Percentiles rank a stretch among this genome's conserved stretches.
These are phyloP conservation scores for Halcyon badia DNA, from an alignment of 2,797 vertebrate species.

Conservation along the genomic window DNA sequence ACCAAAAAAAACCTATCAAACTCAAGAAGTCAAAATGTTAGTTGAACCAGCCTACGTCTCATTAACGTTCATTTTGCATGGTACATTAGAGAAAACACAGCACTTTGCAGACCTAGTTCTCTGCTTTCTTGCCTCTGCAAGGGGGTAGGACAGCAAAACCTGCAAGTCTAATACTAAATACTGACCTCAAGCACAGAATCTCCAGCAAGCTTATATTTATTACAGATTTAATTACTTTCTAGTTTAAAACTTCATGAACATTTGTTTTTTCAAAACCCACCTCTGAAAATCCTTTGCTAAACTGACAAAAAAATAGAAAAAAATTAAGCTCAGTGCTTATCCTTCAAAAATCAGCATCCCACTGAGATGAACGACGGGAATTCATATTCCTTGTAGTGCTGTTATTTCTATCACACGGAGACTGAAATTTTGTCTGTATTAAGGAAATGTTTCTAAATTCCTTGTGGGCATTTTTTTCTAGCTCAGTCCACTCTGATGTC, in stretches of 20 bases:
- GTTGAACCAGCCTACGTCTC: constrained; percentile 47
- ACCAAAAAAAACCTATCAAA: background rate
- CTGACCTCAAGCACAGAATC: background rate
- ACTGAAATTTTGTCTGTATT: background rate
- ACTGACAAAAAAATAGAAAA: background rate
- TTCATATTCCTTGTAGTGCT: background rate
- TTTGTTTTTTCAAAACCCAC: background rate
- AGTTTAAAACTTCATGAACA: background rate
- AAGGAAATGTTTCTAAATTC: background rate
- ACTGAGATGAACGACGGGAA: background rate
- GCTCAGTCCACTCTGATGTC: background rate
- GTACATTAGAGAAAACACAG: background rate
- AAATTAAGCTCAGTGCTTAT: background rate
- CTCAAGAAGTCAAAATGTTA: constrained; percentile 38
- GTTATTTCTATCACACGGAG: background rate
- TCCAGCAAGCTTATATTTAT: background rate
- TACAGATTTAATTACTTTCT: background rate
- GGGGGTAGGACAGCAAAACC: background rate
- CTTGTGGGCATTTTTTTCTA: background rate
- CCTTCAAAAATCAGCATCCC: constrained; percentile 10
- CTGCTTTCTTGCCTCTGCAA: background rate
- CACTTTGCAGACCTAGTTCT: background rate
- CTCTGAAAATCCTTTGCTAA: background rate
- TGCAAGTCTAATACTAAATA: background rate
- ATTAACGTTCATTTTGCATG: background rate